Base-by-base conservation (phyloP, 2,113 vertebrate genomes). In the Hymenochirus boettgeri region DNA sequence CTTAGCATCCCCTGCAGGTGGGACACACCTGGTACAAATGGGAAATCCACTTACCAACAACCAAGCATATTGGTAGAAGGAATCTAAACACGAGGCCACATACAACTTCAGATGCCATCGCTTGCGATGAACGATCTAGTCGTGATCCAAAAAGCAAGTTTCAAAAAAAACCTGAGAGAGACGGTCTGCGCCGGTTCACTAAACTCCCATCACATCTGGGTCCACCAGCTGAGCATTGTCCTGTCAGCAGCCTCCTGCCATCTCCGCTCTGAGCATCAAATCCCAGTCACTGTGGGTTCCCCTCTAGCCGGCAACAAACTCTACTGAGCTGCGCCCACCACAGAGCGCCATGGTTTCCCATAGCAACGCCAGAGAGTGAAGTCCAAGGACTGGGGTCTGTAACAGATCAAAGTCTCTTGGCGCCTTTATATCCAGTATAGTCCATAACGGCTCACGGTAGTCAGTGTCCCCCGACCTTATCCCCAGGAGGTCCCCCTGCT, bases 51-150 rank as follows among this genome's bases (percentile, higher is more conserved):
- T 87, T 83, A 98, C 96, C 94, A 74, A 92, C 89, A 76, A 90
- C 85, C 65, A 97, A 83, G 81, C 94, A 98, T 55, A 93, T 42
- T 24, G 96, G 96, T 72, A 98, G 89, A 70, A 98, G 88, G 45
- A 98, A 78, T 76, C 96, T 90, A 86, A 97, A 97, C 83, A 93
- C 79, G 73, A 98, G 85, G 57, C 95, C 95, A 76, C 95, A 97
- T 81, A 94, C 90, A 79, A 94, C 90, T 77, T 97, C 89, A 52
- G 91, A 96, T 79, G 93, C 95, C 95, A 97, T 97, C 70, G 75
- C 78, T 82, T 73, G 45, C 70, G 69, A 67, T 75, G 29, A 70
- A 70, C 2, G 11, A 53, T 61, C 63, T 55, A 47, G 50, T 61
- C 64, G 59, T 48, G 48, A 58, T 47, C 46, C 31, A 74, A 67